Base-by-base conservation (phyloP, 2,113 vertebrate species). In the Pomatostomus ruficeps region DNA sequence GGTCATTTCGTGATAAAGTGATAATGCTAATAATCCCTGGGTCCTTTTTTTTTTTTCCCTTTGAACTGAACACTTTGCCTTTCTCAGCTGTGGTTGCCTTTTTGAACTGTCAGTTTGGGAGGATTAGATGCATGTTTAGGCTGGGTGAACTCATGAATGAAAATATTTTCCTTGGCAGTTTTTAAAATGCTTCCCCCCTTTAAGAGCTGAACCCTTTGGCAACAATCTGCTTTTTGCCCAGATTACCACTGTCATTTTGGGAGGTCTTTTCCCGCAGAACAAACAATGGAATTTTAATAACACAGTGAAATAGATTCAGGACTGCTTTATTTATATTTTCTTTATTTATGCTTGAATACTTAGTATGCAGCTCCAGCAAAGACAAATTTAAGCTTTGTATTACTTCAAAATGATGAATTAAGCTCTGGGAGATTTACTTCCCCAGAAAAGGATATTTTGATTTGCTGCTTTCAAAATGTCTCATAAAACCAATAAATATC, bases 121-220 rank as follows among this genome's bases (percentile, higher is more conserved):
- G 98, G 98, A 98, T 98, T 98, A 98, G 97, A 96, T 98, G 97
- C 97, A 88, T 98, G 97, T 98, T 98, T 98, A 98, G 98, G 98
- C 98, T 98, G 97, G 97, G 98, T 97, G 97, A 98, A 98, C 97
- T 98, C 98, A 98, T 98, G 97, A 98, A 98, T 98, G 98, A 98
- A 98, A 98, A 98, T 98, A 98, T 98, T 98, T 98, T 98, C 96
- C 97, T 98, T 98, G 92, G 96, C 97, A 97, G 96, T 98, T 98
- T 98, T 74, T 23, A 96, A 97, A 97, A 97, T 93, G 96, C 88
- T 67, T 93, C 63, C 40, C 92, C 91, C 77, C 86, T 54, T 90
- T 85, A 87, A 90, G 88, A 97, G 73, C 93, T 73, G 93, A 94
- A 96, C 49, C 95, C 96, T 97, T 96, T 91, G 86, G 81, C 96